Conservation (phyloP, 2,113 vertebrate species). For the western clawed frog (Xenopus tropicalis) region UCB_Xtro_10.0 CM004447.2:117823501-117824000, state of each 20-base stretch:
- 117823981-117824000: background rate
- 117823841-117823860: background rate
- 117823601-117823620: too few species aligned
- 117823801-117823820: conserved; percentile 25
- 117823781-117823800: conserved; percentile 42
- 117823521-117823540: too few species aligned
- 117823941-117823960: too few species aligned
- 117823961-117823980: background rate
- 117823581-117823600: too few species aligned
- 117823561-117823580: too few species aligned
- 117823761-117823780: conserved; percentile 26
- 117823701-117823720: conserved; percentile 40
- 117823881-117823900: background rate
- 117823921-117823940: too few species aligned
- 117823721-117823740: conserved; percentile 41
- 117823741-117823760: conserved; percentile 41
- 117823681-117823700: conserved; percentile 10
- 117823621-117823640: background rate
- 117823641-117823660: background rate
- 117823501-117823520: too few species aligned
- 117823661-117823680: conserved; percentile 7
- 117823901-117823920: too few species aligned
- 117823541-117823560: too few species aligned
- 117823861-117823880: background rate
- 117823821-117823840: conserved; percentile 21